A percentile compares a stretch with the other conserved stretches of the same genome.
These are phyloP conservation scores for Halictus rubicundus DNA, from an alignment of 1,140 invertebrate genomes.

Conservation along the genomic window DNA sequence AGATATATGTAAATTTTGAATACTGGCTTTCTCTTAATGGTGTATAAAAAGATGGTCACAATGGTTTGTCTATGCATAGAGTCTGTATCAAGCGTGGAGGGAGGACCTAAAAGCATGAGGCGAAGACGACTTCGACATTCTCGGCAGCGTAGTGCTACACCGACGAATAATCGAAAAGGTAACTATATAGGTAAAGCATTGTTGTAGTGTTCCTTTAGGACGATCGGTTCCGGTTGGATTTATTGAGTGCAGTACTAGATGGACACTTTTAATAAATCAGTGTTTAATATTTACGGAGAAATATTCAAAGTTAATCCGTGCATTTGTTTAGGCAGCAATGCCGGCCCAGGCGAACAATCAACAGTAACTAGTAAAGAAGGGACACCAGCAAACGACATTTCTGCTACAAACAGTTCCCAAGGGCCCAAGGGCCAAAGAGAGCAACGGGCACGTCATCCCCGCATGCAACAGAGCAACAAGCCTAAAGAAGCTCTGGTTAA, in stretches of 20 bases:
- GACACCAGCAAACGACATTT: slow-evolving; percentile 74
- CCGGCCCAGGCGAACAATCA: slow-evolving; percentile 75
- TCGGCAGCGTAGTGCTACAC: slow-evolving; percentile 77
- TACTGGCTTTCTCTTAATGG: slow-evolving; percentile 23
- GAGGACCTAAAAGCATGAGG: slow-evolving; percentile 80
- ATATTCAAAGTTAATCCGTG: slow-evolving; percentile 54
- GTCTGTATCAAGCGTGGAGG: slow-evolving; percentile 83
- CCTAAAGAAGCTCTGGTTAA: slow-evolving; percentile 84
- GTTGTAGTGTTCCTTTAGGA: slow-evolving; percentile 54
- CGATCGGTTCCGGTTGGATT: slow-evolving; percentile 48
- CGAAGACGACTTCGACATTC: slow-evolving; percentile 72
- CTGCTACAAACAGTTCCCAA: slow-evolving; percentile 70
- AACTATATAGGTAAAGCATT: slow-evolving; percentile 35
- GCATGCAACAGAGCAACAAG: slow-evolving; percentile 80
- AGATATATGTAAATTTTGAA: slow-evolving; percentile 30
- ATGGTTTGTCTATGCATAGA: slow-evolving; percentile 81
- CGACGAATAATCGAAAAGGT: slow-evolving; percentile 72
- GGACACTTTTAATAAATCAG: neutral
- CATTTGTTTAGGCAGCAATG: slow-evolving; percentile 74
- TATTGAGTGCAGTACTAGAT: neutral
- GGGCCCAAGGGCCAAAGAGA: slow-evolving; percentile 78
- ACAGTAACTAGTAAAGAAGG: slow-evolving; percentile 73
- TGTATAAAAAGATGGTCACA: slow-evolving; percentile 78
- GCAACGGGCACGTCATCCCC: slow-evolving; percentile 75
- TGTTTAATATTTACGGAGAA: slow-evolving; percentile 23